Conservation (phyloP, 2,888 invertebrate species). For the Polydrusus tereticollis region DNA sequence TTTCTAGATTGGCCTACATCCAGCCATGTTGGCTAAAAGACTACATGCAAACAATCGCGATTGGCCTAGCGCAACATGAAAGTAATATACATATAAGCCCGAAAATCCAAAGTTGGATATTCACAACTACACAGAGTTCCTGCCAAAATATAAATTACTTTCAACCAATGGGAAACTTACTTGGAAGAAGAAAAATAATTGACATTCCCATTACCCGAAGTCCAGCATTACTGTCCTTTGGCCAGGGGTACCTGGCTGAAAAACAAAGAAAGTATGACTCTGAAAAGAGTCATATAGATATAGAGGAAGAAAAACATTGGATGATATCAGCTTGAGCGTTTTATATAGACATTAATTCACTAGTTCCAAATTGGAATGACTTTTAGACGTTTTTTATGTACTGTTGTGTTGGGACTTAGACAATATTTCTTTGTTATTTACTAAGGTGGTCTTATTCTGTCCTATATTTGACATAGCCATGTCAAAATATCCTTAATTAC, state of each 20-base stretch:
- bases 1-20: slow-evolving; percentile 30
- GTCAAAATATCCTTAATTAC: no score
- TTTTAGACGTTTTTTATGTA: no score
- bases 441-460: no score
- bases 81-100: slow-evolving; percentile 18
- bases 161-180: slow-evolving; percentile 23
- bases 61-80: neutral
- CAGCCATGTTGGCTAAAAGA: slow-evolving; percentile 29
- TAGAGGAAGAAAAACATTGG: neutral
- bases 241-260: slow-evolving; percentile 2
- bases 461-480: no score
- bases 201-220: neutral
- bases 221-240: neutral
- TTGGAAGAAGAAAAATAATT: neutral
- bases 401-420: no score
- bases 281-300: neutral
- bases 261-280: neutral
- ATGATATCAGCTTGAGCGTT: neutral
- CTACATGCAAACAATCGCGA: slow-evolving; percentile 23
- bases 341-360: no score
- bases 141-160: slow-evolving; percentile 40
- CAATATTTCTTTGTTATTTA: no score
- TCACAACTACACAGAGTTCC: slow-evolving; percentile 6
- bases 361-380: no score
- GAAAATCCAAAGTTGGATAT: slow-evolving; percentile 8